A percentile compares a stretch with the other conserved stretches of the same genome.
These are phyloP conservation scores for Denticeps clupeoides DNA, from an alignment of 2,797 vertebrate species.

Conservation along the genomic window DNA sequence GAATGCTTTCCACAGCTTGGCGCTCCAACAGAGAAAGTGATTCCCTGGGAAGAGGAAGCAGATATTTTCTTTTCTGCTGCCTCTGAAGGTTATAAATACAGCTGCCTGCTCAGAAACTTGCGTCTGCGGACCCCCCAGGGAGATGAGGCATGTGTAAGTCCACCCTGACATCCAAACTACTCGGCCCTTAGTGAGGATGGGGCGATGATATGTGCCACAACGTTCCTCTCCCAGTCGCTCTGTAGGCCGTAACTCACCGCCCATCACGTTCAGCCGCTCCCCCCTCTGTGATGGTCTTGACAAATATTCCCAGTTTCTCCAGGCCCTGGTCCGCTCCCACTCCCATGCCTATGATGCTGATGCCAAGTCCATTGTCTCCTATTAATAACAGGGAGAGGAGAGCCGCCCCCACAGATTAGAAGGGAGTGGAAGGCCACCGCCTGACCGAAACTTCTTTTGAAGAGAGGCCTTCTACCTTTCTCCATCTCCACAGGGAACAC, in stretches of 20 bases:
- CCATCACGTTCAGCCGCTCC: slow-evolving; percentile 80
- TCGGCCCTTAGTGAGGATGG: background rate
- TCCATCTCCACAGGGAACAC: slow-evolving; percentile 88
- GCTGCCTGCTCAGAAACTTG: slow-evolving; percentile 19
- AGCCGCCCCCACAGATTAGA: slow-evolving; percentile 22
- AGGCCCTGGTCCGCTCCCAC: slow-evolving; percentile 87
- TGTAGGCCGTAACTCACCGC: slow-evolving; percentile 55
- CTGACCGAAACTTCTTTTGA: too few species aligned
- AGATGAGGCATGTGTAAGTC: slow-evolving; percentile 15
- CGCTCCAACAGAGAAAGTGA: background rate
- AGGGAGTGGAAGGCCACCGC: too few species aligned
- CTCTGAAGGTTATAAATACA: slow-evolving; percentile 34
- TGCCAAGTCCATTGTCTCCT: slow-evolving; percentile 86
- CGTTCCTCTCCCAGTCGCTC: background rate
- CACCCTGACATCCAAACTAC: slow-evolving; percentile 7
- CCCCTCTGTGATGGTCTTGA: slow-evolving; percentile 83
- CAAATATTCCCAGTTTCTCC: slow-evolving; percentile 88
- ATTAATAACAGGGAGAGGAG: too few species aligned
- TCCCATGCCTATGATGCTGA: slow-evolving; percentile 92
- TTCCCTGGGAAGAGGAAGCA: slow-evolving; percentile 25
- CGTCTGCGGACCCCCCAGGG: slow-evolving; percentile 3
- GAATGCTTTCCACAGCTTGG: too few species aligned
- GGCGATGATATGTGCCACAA: background rate
- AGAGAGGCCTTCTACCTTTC: too few species aligned
- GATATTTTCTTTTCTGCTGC: slow-evolving; percentile 25